A percentile compares a stretch with the other conserved stretches of the same genome.
Conservation (phyloP, 2,888 invertebrate genomes). For the Ectemnius continuus region DNA sequence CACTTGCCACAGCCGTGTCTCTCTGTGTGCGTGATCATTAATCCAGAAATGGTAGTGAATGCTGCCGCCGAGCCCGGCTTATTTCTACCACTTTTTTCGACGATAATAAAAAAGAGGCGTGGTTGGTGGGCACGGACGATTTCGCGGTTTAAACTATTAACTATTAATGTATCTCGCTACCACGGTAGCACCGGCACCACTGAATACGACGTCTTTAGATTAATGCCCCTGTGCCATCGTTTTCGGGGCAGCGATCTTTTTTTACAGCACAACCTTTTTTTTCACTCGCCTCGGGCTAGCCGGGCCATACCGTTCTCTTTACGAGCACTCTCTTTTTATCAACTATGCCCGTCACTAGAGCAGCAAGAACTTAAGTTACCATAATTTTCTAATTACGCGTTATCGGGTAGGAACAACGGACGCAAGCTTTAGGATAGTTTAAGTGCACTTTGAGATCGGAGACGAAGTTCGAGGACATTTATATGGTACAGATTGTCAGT, state of each 20-base stretch:
- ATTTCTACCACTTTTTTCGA: slow-evolving; percentile 9
- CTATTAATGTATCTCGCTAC: slow-evolving; percentile 1
- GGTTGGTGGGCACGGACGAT: slow-evolving; percentile 47
- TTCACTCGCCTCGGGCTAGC: slow-evolving; percentile 10
- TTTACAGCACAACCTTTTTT: background rate
- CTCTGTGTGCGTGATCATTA: slow-evolving; percentile 59
- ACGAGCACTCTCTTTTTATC: too few species aligned
- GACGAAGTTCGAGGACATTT: slow-evolving; percentile 17
- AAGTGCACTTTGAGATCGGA: background rate
- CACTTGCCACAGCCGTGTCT: slow-evolving; percentile 36
- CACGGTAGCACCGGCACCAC: too few species aligned
- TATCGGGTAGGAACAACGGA: too few species aligned
- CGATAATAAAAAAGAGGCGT: slow-evolving; percentile 54
- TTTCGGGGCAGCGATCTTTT: background rate
- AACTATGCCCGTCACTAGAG: too few species aligned
- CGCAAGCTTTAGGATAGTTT: slow-evolving; percentile 7
- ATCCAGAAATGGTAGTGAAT: slow-evolving; percentile 65
- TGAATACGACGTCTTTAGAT: too few species aligned
- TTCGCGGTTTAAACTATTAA: slow-evolving; percentile 48
- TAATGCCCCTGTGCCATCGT: background rate
- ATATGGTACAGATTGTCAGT: slow-evolving; percentile 13
- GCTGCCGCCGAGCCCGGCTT: slow-evolving; percentile 40
- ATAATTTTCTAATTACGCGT: too few species aligned
- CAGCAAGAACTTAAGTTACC: too few species aligned
- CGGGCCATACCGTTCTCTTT: slow-evolving; percentile 6